A percentile compares a stretch with the other conserved stretches of the same genome.
These are phyloP conservation scores for Sphaerodactylus townsendi DNA, from an alignment of 2,113 vertebrate genomes.

Conservation along the genomic window DNA sequence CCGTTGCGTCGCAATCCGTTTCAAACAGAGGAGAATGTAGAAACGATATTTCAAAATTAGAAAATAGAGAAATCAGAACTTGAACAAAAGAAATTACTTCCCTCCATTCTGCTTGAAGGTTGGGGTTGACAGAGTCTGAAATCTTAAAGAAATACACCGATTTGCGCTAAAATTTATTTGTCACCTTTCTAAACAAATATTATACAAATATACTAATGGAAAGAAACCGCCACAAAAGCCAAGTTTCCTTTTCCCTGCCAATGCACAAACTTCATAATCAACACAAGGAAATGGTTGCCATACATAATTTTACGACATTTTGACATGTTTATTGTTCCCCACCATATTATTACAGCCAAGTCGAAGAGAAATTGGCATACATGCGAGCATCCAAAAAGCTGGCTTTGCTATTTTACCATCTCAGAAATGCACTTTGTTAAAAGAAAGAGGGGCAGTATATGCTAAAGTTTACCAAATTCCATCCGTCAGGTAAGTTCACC, in stretches of 20 bases:
- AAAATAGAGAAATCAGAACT: background rate
- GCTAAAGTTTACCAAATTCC: conserved; percentile 19
- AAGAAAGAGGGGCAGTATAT: background rate
- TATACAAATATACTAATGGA: background rate
- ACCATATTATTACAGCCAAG: background rate
- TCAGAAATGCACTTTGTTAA: background rate
- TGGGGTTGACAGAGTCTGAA: background rate
- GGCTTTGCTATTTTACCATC: background rate
- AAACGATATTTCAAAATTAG: too few relatives aligned
- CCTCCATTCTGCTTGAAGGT: too few relatives aligned
- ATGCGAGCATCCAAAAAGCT: background rate
- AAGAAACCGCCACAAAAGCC: background rate
- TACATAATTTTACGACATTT: background rate
- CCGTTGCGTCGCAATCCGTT: too few relatives aligned
- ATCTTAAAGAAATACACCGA: background rate
- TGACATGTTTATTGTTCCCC: background rate
- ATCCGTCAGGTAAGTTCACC: conserved; percentile 4
- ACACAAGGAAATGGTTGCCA: background rate
- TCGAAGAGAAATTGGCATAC: background rate
- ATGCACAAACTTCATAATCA: background rate
- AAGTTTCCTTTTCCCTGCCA: background rate
- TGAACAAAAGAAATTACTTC: background rate
- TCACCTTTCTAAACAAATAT: background rate
- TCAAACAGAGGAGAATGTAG: too few relatives aligned
- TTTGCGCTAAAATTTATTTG: background rate